A percentile compares a stretch with the other conserved stretches of the same genome.
Conservation (phyloP, 2,888 invertebrate species). For the Blastobasis adustella region DNA sequence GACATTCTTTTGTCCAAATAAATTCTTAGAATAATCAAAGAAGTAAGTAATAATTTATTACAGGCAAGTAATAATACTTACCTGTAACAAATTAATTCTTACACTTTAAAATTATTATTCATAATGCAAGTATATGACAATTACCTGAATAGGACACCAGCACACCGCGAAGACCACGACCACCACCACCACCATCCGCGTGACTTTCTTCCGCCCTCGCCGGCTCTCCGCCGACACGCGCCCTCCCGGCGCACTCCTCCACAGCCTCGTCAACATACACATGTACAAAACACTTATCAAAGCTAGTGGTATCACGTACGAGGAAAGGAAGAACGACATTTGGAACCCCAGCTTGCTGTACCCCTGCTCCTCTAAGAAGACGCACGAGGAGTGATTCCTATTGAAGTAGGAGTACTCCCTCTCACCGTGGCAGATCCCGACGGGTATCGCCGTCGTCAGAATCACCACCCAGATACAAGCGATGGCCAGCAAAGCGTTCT, state of each 20-base stretch:
- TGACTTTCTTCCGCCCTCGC: slow-evolving; percentile 90
- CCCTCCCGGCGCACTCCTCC: slow-evolving; percentile 89
- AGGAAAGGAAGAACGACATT: slow-evolving; percentile 89
- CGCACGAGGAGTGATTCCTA: slow-evolving; percentile 79
- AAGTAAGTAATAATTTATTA: too few species aligned
- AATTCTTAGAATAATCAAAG: too few species aligned
- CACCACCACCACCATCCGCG: slow-evolving; percentile 92
- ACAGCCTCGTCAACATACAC: slow-evolving; percentile 90
- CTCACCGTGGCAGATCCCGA: slow-evolving; percentile 85
- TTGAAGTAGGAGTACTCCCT: slow-evolving; percentile 78
- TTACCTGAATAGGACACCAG: slow-evolving; percentile 95
- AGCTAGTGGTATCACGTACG: slow-evolving; percentile 90
- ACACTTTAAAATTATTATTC: too few species aligned
- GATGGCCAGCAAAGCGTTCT: slow-evolving; percentile 87
- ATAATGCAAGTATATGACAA: background rate
- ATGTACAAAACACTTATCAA: slow-evolving; percentile 92
- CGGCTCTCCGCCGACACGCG: slow-evolving; percentile 87
- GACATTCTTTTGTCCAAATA: too few species aligned
- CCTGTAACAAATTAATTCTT: too few species aligned
- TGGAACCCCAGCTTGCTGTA: slow-evolving; percentile 79
- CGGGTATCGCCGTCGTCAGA: slow-evolving; percentile 84
- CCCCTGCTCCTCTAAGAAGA: slow-evolving; percentile 77
- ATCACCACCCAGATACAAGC: slow-evolving; percentile 88
- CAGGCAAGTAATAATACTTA: too few species aligned
- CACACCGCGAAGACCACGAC: slow-evolving; percentile 94